A percentile compares a stretch with the other conserved stretches of the same genome.
phyloP scores from a whole-genome alignment of 2,113 vertebrate species.

The Danionella cerebrum region DNA sequence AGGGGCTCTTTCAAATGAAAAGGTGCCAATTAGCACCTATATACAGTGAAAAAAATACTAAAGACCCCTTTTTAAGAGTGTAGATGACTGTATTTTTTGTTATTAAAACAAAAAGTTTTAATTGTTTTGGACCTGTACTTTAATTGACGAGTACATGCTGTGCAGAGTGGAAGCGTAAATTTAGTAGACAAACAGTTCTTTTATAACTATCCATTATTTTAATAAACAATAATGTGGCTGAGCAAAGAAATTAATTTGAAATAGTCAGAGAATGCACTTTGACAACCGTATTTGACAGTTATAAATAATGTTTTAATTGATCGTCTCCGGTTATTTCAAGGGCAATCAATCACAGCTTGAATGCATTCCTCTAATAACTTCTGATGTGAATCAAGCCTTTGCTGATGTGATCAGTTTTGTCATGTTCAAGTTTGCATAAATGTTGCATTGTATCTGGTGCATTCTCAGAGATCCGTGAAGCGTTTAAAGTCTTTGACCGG shows the following conservation, averaged over 20 bases:
- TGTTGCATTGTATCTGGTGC: not conserved
- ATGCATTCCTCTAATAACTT: not conserved
- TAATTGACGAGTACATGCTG: too few species aligned
- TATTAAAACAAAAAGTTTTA: too few species aligned
- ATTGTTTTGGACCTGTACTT: too few species aligned
- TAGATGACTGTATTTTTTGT: too few species aligned
- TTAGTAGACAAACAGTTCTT: too few species aligned
- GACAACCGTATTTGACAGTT: not conserved
- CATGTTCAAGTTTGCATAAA: too few species aligned
- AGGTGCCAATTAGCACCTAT: too few species aligned
- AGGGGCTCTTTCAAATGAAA: too few species aligned
- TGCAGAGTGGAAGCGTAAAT: too few species aligned
- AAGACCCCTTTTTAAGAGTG: too few species aligned
- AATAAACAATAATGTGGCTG: not conserved
- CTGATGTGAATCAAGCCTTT: not conserved
- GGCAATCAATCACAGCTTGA: not conserved
- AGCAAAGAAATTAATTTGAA: not conserved
- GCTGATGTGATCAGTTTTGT: not conserved
- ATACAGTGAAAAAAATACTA: too few species aligned
- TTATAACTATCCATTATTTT: too few species aligned
- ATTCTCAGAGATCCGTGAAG: conserved; percentile 74
- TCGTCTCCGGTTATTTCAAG: not conserved
- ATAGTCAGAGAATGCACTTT: not conserved
- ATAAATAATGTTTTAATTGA: not conserved
- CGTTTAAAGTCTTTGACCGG: conserved; percentile 81